These are phyloP conservation scores for Oreamnos americanus DNA, from an alignment of 2,113 vertebrate genomes.

Conservation along the genomic window DNA sequence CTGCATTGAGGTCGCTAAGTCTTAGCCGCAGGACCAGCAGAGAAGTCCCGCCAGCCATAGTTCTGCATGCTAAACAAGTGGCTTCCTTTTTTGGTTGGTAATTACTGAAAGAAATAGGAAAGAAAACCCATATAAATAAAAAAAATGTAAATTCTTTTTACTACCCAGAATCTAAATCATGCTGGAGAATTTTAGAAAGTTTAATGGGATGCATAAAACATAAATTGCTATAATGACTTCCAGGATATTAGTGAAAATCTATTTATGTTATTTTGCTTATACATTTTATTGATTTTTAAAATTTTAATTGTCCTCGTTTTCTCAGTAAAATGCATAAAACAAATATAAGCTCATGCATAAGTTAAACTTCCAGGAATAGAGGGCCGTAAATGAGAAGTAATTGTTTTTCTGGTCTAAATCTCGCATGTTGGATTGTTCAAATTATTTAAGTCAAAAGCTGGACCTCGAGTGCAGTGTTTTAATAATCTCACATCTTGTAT, in stretches of 20 bases:
- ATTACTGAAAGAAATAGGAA: background rate
- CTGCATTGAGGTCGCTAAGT: background rate
- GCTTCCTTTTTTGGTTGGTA: background rate
- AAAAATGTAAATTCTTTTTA: slow-evolving; percentile 22
- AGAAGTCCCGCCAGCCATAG: accelerated
- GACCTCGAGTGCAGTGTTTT: background rate
- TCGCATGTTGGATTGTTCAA: background rate
- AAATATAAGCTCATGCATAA: slow-evolving; percentile 19
- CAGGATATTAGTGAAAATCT: slow-evolving; percentile 62
- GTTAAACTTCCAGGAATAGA: slow-evolving; percentile 57
- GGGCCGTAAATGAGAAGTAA: background rate
- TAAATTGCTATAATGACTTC: slow-evolving; percentile 56
- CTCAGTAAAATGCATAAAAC: slow-evolving; percentile 51
- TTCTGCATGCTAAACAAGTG: background rate
- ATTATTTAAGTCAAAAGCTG: background rate
- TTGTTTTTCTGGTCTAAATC: slow-evolving; percentile 15
- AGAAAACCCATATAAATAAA: background rate
- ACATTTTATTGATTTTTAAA: slow-evolving; percentile 57
- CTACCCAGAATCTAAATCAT: slow-evolving; percentile 24
- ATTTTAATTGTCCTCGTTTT: slow-evolving; percentile 40
- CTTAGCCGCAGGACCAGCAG: background rate
- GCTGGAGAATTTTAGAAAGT: slow-evolving; percentile 40
- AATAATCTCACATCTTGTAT: background rate
- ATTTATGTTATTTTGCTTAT: slow-evolving; percentile 60
- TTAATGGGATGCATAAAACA: background rate